Percentiles rank a stretch among this genome's conserved stretches.
Evolutionary conservation across 2,797 vertebrate species (phyloP).

Genomic region (Pterois miles): DNA sequence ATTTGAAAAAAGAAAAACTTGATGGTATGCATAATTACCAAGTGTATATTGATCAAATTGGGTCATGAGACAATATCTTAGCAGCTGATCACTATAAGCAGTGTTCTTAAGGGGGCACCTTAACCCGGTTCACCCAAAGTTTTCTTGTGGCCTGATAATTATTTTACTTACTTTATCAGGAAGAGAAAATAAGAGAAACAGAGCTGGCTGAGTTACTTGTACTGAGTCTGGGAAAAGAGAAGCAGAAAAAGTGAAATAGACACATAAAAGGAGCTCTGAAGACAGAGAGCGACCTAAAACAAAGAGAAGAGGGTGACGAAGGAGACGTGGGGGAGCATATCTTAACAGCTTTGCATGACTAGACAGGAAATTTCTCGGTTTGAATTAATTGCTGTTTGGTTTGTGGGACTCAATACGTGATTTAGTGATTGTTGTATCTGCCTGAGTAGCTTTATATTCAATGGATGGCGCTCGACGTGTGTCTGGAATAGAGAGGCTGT

Average conservation of each 20-base stretch:
- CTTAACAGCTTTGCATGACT: slow-evolving; percentile 37
- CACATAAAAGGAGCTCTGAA: slow-evolving; percentile 22
- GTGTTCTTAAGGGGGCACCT: not conserved
- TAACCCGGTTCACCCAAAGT: not conserved
- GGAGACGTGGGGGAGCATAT: slow-evolving; percentile 15
- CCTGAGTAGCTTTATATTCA: not conserved
- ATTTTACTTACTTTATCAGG: slow-evolving; percentile 41
- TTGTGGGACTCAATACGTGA: slow-evolving; percentile 1
- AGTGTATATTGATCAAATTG: not conserved
- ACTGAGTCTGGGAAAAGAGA: slow-evolving; percentile 13
- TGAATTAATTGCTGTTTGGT: slow-evolving; percentile 30
- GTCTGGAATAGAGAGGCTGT: not conserved
- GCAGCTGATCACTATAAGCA: not conserved
- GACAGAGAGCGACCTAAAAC: slow-evolving; percentile 11
- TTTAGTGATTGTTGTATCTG: slow-evolving; percentile 17
- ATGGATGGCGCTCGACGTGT: not conserved
- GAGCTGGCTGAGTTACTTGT: slow-evolving; percentile 12
- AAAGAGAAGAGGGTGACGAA: not conserved
- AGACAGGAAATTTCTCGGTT: slow-evolving; percentile 13
- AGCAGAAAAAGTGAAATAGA: slow-evolving; percentile 27
- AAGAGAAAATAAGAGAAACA: slow-evolving; percentile 30
- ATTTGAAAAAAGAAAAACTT: too few species aligned
- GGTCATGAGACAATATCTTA: not conserved
- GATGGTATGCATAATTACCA: too few species aligned
- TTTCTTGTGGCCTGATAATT: slow-evolving; percentile 44